These are phyloP conservation scores for Apotomis betuletana DNA, from an alignment of 2,888 invertebrate genomes.

Conservation along the genomic window DNA sequence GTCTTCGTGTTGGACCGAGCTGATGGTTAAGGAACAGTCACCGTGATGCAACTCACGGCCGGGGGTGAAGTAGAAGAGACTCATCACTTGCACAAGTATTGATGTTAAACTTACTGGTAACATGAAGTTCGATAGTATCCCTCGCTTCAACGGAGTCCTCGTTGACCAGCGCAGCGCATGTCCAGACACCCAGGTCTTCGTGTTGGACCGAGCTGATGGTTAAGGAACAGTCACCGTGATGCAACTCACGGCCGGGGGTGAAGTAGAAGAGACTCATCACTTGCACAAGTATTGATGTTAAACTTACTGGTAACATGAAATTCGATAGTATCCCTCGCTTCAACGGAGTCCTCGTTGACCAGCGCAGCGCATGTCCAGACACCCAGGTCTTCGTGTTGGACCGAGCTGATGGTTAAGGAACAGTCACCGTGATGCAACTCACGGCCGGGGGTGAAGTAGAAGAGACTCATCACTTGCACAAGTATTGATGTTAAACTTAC, in stretches of 20 bases:
- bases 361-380: slow-evolving; percentile 77
- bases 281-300: too few species aligned
- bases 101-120: not conserved
- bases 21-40: slow-evolving; percentile 76
- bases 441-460: slow-evolving; percentile 69
- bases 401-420: slow-evolving; percentile 68
- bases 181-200: slow-evolving; percentile 75
- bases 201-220: slow-evolving; percentile 61
- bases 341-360: slow-evolving; percentile 58
- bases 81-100: too few species aligned
- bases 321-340: slow-evolving; percentile 69
- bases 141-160: slow-evolving; percentile 61
- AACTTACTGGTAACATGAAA: slow-evolving; percentile 41
- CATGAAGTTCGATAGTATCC: slow-evolving; percentile 59
- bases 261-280: slow-evolving; percentile 71
- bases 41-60: slow-evolving; percentile 65
- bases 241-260: slow-evolving; percentile 61
- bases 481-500: slow-evolving; percentile 44
- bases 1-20: slow-evolving; percentile 59
- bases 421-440: slow-evolving; percentile 73
- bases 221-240: slow-evolving; percentile 77
- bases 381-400: slow-evolving; percentile 65
- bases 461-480: slow-evolving; percentile 58
- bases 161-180: slow-evolving; percentile 71
- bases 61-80: slow-evolving; percentile 72